These are phyloP conservation scores for Anniella stebbinsi DNA, from an alignment of 2,797 vertebrate genomes.

Conservation along the genomic window DNA sequence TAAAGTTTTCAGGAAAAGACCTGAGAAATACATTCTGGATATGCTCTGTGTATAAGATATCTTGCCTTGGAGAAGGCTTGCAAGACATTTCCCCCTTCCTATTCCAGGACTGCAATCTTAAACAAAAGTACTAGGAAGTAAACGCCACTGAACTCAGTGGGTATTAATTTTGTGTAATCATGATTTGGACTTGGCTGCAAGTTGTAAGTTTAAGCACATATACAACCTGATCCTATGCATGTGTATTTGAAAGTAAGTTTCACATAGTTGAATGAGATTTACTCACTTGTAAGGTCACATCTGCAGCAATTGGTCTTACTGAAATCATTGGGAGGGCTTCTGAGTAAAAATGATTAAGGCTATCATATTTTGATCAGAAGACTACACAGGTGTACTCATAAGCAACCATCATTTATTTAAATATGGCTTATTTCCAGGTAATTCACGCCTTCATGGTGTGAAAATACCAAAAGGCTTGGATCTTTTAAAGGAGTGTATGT, in stretches of 20 bases:
- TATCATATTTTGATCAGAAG: neutral
- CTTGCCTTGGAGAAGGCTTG: neutral
- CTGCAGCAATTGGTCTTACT: neutral
- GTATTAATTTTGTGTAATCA: constrained; percentile 16
- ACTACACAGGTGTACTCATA: neutral
- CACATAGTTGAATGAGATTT: neutral
- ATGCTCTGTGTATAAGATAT: neutral
- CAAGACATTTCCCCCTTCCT: neutral
- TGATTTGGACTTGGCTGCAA: neutral
- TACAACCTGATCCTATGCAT: neutral
- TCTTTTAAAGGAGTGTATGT: neutral
- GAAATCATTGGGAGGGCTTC: neutral
- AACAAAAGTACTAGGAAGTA: neutral
- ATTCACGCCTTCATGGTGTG: neutral
- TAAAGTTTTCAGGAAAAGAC: neutral
- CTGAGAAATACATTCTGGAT: neutral
- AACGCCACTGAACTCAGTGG: neutral
- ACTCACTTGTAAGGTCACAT: neutral
- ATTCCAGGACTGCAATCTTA: neutral
- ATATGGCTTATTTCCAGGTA: neutral
- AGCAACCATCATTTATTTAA: neutral
- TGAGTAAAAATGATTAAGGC: neutral
- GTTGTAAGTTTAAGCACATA: neutral
- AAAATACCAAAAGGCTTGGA: neutral
- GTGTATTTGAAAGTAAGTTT: neutral